phyloP scores from a whole-genome alignment of 2,888 invertebrate species.

The Ornithoptera alexandrae region DNA sequence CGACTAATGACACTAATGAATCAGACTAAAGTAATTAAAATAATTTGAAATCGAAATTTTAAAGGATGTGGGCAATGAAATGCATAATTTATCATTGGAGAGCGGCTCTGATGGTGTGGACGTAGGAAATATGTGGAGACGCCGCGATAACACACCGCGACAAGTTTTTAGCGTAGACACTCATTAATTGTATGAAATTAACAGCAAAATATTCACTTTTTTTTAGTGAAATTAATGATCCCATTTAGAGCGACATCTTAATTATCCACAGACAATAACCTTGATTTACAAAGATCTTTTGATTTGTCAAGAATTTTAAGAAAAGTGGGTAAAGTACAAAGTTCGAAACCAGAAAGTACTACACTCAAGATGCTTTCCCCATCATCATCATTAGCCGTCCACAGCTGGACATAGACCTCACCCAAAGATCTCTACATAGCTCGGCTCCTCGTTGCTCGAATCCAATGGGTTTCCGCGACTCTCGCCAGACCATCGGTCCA shows the following conservation, averaged over 20 bases:
- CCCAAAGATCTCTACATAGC: too few species aligned
- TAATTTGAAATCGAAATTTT: not conserved
- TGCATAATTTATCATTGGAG: constrained; percentile 20
- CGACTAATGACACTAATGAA: not conserved
- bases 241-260: not conserved
- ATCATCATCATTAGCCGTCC: too few species aligned
- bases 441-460: too few species aligned
- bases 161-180: constrained; percentile 9
- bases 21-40: not conserved
- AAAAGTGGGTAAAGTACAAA: too few species aligned
- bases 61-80: not conserved
- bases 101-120: constrained; percentile 5
- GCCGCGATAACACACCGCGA: constrained; percentile 11
- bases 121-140: constrained; percentile 16
- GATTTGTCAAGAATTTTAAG: too few species aligned
- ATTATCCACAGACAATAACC: too few species aligned
- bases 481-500: too few species aligned
- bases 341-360: too few species aligned
- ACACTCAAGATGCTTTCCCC: too few species aligned
- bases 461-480: too few species aligned
- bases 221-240: constrained; percentile 13
- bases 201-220: constrained; percentile 11
- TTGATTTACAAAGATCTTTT: too few species aligned
- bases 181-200: constrained; percentile 17
- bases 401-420: too few species aligned